A percentile compares a stretch with the other conserved stretches of the same genome.
These are phyloP conservation scores for Zosterops hypoxanthus DNA, from an alignment of 2,113 vertebrate species.

Conservation along the genomic window DNA sequence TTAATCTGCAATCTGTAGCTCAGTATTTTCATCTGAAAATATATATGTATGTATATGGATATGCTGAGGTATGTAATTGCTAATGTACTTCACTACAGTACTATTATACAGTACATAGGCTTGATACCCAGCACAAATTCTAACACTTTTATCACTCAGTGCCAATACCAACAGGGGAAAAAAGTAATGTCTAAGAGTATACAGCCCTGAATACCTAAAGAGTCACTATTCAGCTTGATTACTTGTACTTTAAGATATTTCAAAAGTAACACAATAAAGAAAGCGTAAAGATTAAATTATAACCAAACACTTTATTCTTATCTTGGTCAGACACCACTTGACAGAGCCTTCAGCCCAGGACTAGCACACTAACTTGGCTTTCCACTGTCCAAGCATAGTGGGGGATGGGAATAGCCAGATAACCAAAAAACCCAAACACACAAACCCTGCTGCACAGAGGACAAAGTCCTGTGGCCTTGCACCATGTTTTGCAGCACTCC, in stretches of 20 bases:
- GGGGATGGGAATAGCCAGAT: background rate
- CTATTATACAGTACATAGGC: background rate
- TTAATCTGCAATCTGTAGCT: background rate
- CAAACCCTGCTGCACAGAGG: background rate
- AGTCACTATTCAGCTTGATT: background rate
- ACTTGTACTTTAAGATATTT: background rate
- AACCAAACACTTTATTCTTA: background rate
- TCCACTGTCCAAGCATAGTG: background rate
- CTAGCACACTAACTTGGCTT: background rate
- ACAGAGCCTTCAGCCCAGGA: background rate
- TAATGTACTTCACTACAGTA: background rate
- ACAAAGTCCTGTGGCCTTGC: background rate
- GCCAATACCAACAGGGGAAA: background rate
- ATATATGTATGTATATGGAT: background rate
- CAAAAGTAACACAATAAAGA: background rate
- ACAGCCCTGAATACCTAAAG: background rate
- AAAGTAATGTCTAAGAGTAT: background rate
- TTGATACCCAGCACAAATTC: background rate
- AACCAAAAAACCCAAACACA: background rate
- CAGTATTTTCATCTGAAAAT: background rate
- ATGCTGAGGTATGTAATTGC: background rate
- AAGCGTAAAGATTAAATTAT: background rate
- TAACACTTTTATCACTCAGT: background rate
- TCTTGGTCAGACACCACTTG: background rate
- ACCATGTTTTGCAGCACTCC: rapidly evolving